A percentile compares a stretch with the other conserved stretches of the same genome.
These are phyloP conservation scores for Caenorhabditis virilis DNA, from an alignment of 2,888 invertebrate species.

Conservation along the genomic window DNA sequence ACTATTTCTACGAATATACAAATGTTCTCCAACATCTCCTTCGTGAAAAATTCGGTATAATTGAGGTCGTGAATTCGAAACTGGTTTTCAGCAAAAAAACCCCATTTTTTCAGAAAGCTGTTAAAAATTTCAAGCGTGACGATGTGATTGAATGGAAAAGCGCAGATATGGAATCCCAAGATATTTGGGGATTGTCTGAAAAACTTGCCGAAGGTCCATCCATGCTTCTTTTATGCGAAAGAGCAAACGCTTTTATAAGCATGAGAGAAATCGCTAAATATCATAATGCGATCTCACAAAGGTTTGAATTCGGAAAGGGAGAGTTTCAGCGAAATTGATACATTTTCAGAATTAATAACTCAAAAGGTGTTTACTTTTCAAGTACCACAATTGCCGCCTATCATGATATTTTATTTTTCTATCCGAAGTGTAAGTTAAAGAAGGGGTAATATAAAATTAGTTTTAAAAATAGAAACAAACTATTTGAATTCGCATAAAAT, in stretches of 20 bases:
- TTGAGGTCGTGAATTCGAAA: conserved; percentile 29
- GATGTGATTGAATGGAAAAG: conserved; percentile 42
- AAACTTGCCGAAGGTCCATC: conserved; percentile 29
- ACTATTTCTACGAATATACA: conserved; percentile 37
- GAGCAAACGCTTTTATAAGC: conserved; percentile 39
- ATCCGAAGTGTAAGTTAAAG: conserved; percentile 27
- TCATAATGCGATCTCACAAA: conserved; percentile 22
- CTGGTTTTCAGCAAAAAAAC: background rate
- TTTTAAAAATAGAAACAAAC: background rate
- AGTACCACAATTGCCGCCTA: conserved; percentile 31
- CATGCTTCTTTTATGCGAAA: conserved; percentile 26
- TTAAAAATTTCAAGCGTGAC: conserved; percentile 26
- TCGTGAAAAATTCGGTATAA: conserved; percentile 34
- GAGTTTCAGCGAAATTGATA: too few species aligned
- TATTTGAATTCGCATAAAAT: background rate
- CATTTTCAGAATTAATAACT: conserved; percentile 16
- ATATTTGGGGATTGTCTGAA: conserved; percentile 28
- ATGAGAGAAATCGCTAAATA: conserved; percentile 22
- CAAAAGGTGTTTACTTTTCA: conserved; percentile 26
- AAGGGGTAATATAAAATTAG: too few species aligned
- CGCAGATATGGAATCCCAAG: conserved; percentile 27
- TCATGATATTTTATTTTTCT: conserved; percentile 41
- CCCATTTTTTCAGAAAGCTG: conserved; percentile 26
- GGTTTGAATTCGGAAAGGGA: conserved; percentile 15
- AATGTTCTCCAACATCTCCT: conserved; percentile 26